These are phyloP conservation scores for Umimayanthus chanpuru DNA, from an alignment of 92 coral and sea anemone species.

Conservation along the genomic window DNA sequence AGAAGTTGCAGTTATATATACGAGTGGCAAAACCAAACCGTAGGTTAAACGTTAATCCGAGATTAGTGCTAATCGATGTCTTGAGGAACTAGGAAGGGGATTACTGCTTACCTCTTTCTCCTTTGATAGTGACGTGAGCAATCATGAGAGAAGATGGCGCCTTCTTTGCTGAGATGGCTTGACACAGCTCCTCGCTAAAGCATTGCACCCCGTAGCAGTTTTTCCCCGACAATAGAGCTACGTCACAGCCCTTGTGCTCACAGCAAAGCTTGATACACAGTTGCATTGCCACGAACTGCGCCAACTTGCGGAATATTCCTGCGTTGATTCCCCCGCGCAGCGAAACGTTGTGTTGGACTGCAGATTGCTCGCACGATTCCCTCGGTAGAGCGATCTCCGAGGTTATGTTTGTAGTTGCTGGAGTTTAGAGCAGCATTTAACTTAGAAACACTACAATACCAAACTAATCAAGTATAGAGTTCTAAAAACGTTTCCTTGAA, in stretches of 20 bases:
- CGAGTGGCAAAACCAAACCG: background rate
- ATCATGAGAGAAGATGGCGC: slow-evolving; percentile 98
- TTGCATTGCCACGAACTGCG: slow-evolving; percentile 98
- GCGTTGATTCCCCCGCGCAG: slow-evolving; percentile 97
- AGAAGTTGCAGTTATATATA: background rate
- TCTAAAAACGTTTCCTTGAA: background rate
- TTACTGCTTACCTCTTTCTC: slow-evolving; percentile 76
- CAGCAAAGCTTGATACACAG: slow-evolving; percentile 94
- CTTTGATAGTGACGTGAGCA: slow-evolving; percentile 93
- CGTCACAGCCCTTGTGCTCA: slow-evolving; percentile 97
- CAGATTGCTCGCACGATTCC: slow-evolving; percentile 93
- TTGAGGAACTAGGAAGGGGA: background rate
- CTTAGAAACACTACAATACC: background rate
- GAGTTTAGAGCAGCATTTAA: background rate
- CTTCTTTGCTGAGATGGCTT: slow-evolving; percentile 90
- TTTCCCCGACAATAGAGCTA: slow-evolving; percentile 93
- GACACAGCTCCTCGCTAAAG: slow-evolving; percentile 88
- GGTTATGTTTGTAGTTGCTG: slow-evolving; percentile 59
- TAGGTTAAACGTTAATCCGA: background rate
- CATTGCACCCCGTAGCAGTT: slow-evolving; percentile 98
- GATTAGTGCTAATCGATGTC: background rate
- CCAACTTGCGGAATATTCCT: slow-evolving; percentile 91
- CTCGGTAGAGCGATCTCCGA: slow-evolving; percentile 64
- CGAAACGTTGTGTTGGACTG: slow-evolving; percentile 89
- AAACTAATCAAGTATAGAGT: background rate